phyloP scores from a whole-genome alignment of 2,113 vertebrate genomes.

The Phalacrocorax aristotelis region DNA sequence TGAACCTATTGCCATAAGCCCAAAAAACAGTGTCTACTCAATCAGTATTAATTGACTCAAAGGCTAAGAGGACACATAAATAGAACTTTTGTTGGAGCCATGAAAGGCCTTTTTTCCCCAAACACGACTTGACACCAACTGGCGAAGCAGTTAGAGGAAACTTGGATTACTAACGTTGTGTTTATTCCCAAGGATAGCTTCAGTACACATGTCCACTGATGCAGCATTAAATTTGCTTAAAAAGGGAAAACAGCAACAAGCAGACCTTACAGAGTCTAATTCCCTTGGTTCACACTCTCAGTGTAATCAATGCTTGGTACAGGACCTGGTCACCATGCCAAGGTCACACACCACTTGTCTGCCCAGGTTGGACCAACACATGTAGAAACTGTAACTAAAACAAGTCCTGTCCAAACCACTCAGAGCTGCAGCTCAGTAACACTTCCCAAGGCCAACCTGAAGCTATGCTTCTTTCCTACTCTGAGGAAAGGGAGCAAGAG shows the following conservation, averaged over 20 bases:
- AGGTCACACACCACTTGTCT: background rate
- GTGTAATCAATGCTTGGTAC: background rate
- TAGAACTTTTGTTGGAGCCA: background rate
- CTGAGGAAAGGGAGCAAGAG: background rate
- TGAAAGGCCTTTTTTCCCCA: background rate
- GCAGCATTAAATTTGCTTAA: slow-evolving; percentile 37
- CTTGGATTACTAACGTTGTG: background rate
- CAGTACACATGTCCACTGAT: background rate
- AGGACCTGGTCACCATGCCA: background rate
- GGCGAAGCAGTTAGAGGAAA: background rate
- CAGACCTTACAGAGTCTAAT: background rate
- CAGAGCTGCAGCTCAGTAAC: background rate
- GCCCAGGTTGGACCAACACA: background rate
- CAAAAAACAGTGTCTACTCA: background rate
- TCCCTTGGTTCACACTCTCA: background rate
- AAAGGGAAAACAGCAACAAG: background rate
- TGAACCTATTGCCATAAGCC: background rate
- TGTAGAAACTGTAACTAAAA: background rate
- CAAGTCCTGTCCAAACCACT: background rate
- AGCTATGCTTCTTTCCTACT: background rate
- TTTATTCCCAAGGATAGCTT: background rate
- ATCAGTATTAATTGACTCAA: background rate
- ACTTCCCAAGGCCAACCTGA: background rate
- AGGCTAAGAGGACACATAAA: background rate
- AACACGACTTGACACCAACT: background rate